Evolutionary conservation across 2,797 vertebrate species (phyloP), one percentile per base, ranked within the genome.

Genomic region (Botia kubotai): DNA sequence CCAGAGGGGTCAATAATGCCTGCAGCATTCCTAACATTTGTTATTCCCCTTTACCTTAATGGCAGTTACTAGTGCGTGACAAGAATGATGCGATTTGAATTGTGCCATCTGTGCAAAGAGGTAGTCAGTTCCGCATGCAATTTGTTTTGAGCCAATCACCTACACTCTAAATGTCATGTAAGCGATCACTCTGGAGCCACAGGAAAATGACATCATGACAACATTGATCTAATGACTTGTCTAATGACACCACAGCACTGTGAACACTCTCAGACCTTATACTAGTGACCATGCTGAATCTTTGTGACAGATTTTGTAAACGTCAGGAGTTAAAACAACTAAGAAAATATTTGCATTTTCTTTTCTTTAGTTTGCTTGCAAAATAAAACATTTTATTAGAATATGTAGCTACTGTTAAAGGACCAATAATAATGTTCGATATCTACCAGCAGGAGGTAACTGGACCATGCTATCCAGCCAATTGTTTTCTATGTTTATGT

Each of bases 71-170:
- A 14, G 60, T 33, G 23, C 14, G 14, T 63, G 60, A 26, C 58
- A 13, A 2, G 23, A 63, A 17, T 33, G 12, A 63, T 63, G 14
- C 26, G 26, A 29, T 63, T 63, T 17, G 26, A 63, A 63, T 63
- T 7, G 23, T 63, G 23, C 60, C 60, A 63, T 63, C 60, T 63
- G 60, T 63, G 60, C 60, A 63, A 33, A 60, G 10, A 60, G 58
- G 23, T 7, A 60, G 16, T 33, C 5, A 29, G 60, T 63, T 29
- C 26, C 26, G 13, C 12, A 62, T 29, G 23, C 60, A 33, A 26
- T 13, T 63, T 33, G 26, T 33, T 29, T 29, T 33, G 60, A 63
- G 63, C 63, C 63, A 66, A 66, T 66, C 63, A 66, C 63, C 17
- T 43, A 10, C n/a, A 33, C 63, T 6, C 8, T 19, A 19, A 66